These are phyloP conservation scores for Adrianichthys oophorus DNA, from an alignment of 2,797 vertebrate species.

Conservation along the genomic window DNA sequence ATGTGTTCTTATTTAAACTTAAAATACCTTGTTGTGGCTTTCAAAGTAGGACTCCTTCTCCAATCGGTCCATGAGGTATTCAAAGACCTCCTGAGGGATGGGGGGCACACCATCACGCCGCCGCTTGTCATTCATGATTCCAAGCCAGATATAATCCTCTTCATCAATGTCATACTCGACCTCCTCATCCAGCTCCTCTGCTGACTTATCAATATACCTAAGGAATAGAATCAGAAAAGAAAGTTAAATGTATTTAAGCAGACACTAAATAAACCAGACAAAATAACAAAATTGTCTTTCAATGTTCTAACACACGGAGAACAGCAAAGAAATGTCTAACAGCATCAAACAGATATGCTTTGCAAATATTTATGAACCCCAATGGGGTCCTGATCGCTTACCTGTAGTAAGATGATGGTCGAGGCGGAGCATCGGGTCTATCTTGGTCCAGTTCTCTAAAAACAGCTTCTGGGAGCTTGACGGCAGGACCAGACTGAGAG, in stretches of 20 bases:
- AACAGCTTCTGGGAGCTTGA: constrained; percentile 95
- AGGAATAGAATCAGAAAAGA: background rate
- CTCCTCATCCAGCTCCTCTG: constrained; percentile 97
- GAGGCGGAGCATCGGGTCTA: constrained; percentile 88
- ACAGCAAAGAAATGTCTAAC: constrained; percentile 1
- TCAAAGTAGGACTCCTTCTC: constrained; percentile 99
- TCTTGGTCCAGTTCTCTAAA: constrained; percentile 97
- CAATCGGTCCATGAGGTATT: constrained; percentile 97
- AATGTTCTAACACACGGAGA: background rate
- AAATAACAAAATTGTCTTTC: too few species aligned
- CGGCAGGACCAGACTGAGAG: constrained; percentile 84
- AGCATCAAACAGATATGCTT: constrained; percentile 3
- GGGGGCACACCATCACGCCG: constrained; percentile 90
- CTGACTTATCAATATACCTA: constrained; percentile 98
- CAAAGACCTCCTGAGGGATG: constrained; percentile 97
- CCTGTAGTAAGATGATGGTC: constrained; percentile 96
- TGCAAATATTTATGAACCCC: background rate
- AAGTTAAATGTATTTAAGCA: background rate
- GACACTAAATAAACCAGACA: too few species aligned
- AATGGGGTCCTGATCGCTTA: constrained; percentile 46
- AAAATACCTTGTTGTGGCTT: constrained; percentile 93
- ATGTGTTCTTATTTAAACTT: background rate
- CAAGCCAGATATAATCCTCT: constrained; percentile 99
- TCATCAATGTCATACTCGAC: constrained; percentile 99
- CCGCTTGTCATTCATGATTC: constrained; percentile 97